Percentiles rank a stretch among this genome's conserved stretches.
phyloP scores from a whole-genome alignment of 2,113 vertebrate species.

The Pelecanoides urinatrix region DNA sequence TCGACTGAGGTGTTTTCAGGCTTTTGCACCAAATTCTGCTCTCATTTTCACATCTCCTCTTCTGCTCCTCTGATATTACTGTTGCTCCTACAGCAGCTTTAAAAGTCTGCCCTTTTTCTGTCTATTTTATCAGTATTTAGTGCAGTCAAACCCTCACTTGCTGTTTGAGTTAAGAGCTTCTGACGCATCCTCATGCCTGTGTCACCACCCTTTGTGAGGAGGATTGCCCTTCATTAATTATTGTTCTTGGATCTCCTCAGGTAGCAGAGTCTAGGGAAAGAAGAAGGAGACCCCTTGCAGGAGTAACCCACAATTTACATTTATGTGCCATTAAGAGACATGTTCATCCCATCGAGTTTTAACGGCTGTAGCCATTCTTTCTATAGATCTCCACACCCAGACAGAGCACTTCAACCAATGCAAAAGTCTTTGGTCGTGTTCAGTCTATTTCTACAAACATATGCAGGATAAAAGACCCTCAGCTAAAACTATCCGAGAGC shows the following conservation, averaged over 20 bases:
- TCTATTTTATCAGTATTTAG: not conserved
- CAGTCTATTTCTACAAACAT: not conserved
- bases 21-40: not conserved
- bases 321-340: not conserved
- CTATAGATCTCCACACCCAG: not conserved
- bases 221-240: not conserved
- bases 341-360: not conserved
- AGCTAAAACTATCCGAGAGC: not conserved
- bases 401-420: not conserved
- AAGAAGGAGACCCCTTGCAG: not conserved
- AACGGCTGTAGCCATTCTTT: not conserved
- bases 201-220: not conserved
- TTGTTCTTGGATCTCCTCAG: not conserved
- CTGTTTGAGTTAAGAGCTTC: not conserved
- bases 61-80: not conserved
- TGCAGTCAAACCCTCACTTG: not conserved
- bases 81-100: not conserved
- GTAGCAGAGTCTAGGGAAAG: not conserved
- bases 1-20: not conserved
- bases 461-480: not conserved
- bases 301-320: not conserved
- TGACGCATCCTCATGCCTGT: not conserved
- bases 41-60: not conserved
- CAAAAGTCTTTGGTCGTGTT: not conserved
- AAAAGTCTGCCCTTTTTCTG: not conserved